These are phyloP conservation scores for Aphodius sticticus DNA, from an alignment of 2,888 invertebrate genomes.

Conservation along the genomic window DNA sequence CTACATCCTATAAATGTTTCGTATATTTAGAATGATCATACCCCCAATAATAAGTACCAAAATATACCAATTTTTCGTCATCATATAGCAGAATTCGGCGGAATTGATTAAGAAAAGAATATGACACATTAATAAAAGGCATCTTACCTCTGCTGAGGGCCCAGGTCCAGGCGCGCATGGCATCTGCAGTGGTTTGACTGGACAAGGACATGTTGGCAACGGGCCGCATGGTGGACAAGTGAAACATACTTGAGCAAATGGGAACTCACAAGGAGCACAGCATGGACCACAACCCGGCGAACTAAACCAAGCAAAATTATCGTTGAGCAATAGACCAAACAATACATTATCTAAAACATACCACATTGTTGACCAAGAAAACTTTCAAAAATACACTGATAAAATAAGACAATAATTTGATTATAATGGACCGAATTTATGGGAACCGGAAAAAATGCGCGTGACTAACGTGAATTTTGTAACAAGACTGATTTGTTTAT, in stretches of 20 bases:
- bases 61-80: too few relatives aligned
- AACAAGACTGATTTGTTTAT: background rate
- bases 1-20: too few relatives aligned
- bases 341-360: background rate
- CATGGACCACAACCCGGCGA: constrained; percentile 21
- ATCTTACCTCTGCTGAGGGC: constrained; percentile 26
- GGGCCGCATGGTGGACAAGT: constrained; percentile 36
- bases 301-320: background rate
- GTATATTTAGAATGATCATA: too few relatives aligned
- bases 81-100: too few relatives aligned
- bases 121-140: too few relatives aligned
- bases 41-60: too few relatives aligned
- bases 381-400: background rate
- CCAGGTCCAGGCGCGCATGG: constrained; percentile 29
- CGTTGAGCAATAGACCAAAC: background rate
- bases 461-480: background rate
- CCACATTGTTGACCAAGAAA: background rate
- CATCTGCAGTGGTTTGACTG: constrained; percentile 37
- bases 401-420: background rate
- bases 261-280: constrained; percentile 27
- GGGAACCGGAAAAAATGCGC: background rate
- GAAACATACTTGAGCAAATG: constrained; percentile 36
- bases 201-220: constrained; percentile 34
- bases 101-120: too few relatives aligned
- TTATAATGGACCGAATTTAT: constrained; percentile 4